phyloP scores from a whole-genome alignment of 1,140 invertebrate genomes.

The Drosophila chauvacae region DNA sequence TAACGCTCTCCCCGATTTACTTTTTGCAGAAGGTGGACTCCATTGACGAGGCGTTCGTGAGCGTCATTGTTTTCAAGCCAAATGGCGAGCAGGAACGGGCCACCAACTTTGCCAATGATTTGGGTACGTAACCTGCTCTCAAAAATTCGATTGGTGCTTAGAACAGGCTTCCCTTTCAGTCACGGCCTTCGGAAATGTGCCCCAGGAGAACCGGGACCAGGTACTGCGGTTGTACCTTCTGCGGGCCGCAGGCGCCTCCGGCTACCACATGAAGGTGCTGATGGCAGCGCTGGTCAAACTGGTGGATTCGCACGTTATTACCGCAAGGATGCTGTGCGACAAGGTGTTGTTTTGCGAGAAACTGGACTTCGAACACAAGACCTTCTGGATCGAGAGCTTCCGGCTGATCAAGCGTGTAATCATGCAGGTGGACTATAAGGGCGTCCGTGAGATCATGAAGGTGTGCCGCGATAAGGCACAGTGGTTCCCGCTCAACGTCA shows the following conservation, averaged over 20 bases:
- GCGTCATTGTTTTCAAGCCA: conserved; percentile 91
- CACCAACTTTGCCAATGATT: conserved; percentile 87
- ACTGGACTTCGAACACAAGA: conserved; percentile 90
- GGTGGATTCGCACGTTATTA: conserved; percentile 87
- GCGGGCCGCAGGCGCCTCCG: conserved; percentile 88
- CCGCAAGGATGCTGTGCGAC: conserved; percentile 90
- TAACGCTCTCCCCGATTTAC: neutral
- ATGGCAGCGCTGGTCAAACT: conserved; percentile 90
- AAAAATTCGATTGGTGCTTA: neutral
- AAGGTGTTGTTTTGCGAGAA: conserved; percentile 92
- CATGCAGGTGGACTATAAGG: conserved; percentile 97
- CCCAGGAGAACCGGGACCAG: conserved; percentile 89
- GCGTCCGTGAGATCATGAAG: conserved; percentile 96
- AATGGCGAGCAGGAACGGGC: conserved; percentile 89
- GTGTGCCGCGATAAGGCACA: conserved; percentile 95
- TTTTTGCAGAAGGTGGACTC: conserved; percentile 90
- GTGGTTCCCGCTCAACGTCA: conserved; percentile 90
- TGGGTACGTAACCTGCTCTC: conserved; percentile 54
- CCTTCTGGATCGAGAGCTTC: conserved; percentile 96
- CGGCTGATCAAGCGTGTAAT: conserved; percentile 93
- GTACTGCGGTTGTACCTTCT: conserved; percentile 89
- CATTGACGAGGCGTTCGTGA: conserved; percentile 94
- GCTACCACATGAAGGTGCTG: conserved; percentile 90
- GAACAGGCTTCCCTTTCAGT: conserved; percentile 71
- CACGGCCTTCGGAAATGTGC: conserved; percentile 85